Evolutionary conservation across 2,797 vertebrate species (phyloP).

Genomic region (Uromys caudimaculatus): DNA sequence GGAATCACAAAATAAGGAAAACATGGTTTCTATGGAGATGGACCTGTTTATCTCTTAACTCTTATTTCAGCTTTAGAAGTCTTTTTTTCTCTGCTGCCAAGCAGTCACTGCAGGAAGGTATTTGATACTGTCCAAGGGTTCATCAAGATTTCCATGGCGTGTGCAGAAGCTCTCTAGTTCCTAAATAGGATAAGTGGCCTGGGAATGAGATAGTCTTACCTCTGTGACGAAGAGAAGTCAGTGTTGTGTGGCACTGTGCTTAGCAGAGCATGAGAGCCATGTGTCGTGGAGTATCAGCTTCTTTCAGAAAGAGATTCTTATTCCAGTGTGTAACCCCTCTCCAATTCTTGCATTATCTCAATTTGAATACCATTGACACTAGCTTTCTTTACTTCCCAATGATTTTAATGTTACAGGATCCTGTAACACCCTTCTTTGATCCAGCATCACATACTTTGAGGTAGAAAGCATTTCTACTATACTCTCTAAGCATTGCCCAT

Average conservation of each 20-base stretch:
- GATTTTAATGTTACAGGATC: not conserved
- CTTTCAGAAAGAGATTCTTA: not conserved
- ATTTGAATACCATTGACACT: not conserved
- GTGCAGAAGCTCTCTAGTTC: conserved; percentile 93
- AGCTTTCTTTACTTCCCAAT: not conserved
- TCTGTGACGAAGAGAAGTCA: not conserved
- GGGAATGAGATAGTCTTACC: conserved; percentile 90
- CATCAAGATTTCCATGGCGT: conserved; percentile 95
- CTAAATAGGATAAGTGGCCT: conserved; percentile 90
- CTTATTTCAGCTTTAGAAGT: conserved; percentile 89
- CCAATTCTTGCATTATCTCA: not conserved
- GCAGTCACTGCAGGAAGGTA: conserved; percentile 88
- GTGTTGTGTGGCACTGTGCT: not conserved
- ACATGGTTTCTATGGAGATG: not conserved
- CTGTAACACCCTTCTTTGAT: not conserved
- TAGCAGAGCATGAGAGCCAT: not conserved
- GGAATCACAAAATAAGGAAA: not conserved
- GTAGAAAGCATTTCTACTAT: not conserved
- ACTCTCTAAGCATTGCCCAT: too few relatives aligned
- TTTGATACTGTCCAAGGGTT: conserved; percentile 96
- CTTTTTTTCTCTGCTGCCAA: conserved; percentile 92
- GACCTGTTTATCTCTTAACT: not conserved
- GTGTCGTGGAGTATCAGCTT: not conserved
- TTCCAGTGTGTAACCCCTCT: not conserved
- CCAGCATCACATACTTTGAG: not conserved